Conservation (phyloP, 2,888 invertebrate species). For the Listrodromus nycthemerus region DNA sequence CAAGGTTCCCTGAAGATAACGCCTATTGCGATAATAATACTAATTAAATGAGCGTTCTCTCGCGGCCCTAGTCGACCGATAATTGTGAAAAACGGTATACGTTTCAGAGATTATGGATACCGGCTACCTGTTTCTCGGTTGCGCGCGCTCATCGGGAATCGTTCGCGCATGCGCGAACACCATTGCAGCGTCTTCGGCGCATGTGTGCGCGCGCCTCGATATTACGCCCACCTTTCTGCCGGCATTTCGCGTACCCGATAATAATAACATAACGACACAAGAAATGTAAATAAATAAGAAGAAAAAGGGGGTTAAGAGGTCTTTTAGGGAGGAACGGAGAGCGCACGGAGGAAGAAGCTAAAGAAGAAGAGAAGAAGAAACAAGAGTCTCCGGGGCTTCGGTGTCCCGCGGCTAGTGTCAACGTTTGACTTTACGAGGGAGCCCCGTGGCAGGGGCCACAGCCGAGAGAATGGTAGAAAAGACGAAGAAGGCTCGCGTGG, state of each 20-base stretch:
- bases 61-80: slow-evolving; percentile 8
- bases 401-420: slow-evolving; percentile 83
- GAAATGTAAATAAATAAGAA: slow-evolving; percentile 62
- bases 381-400: slow-evolving; percentile 58
- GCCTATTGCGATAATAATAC: slow-evolving; percentile 32
- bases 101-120: slow-evolving; percentile 28
- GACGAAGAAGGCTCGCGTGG: slow-evolving; percentile 69
- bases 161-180: background rate
- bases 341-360: slow-evolving; percentile 14
- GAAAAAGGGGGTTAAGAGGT: slow-evolving; percentile 59
- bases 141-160: slow-evolving; percentile 2
- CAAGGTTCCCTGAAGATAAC: slow-evolving; percentile 31
- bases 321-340: slow-evolving; percentile 24
- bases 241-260: slow-evolving; percentile 68
- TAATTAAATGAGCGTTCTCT: slow-evolving; percentile 21
- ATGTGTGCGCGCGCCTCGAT: slow-evolving; percentile 57
- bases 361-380: slow-evolving; percentile 43
- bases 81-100: slow-evolving; percentile 22
- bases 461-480: slow-evolving; percentile 29
- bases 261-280: slow-evolving; percentile 75
- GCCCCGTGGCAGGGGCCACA: slow-evolving; percentile 73
- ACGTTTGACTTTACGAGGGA: slow-evolving; percentile 84
- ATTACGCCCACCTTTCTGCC: slow-evolving; percentile 72
- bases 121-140: slow-evolving; percentile 47
- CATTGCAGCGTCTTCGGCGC: background rate